Conservation (phyloP, 2,888 invertebrate genomes). For the Epiperipatus broadwayi region DNA sequence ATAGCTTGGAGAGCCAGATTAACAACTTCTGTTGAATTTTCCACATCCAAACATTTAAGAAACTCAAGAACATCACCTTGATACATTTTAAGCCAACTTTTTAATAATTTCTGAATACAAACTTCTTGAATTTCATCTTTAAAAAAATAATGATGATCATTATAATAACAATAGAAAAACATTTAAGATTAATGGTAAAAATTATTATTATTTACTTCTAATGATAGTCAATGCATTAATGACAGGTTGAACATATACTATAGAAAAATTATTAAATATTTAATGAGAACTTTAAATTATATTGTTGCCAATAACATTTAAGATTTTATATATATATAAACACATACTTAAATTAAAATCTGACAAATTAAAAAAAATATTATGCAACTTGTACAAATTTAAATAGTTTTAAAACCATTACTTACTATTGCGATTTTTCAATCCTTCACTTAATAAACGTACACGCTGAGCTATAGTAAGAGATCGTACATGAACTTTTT, state of each 20-base stretch:
- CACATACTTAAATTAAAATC: too few species aligned
- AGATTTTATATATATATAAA: too few species aligned
- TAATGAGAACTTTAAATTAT: too few species aligned
- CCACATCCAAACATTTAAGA: constrained; percentile 52
- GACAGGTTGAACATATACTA: too few species aligned
- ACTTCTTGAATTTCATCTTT: too few species aligned
- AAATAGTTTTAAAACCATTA: too few species aligned
- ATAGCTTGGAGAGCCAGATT: constrained; percentile 36
- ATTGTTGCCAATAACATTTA: too few species aligned
- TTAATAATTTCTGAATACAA: constrained; percentile 34
- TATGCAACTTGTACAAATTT: too few species aligned
- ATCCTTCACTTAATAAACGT: constrained; percentile 40
- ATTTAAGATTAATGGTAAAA: neutral
- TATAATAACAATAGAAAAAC: too few species aligned
- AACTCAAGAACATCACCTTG: constrained; percentile 48
- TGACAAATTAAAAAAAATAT: too few species aligned
- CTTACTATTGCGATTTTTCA: constrained; percentile 40
- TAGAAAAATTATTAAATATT: too few species aligned
- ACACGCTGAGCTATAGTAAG: constrained; percentile 45
- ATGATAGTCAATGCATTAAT: constrained; percentile 5
- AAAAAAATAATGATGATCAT: too few species aligned
- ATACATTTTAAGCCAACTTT: constrained; percentile 53
- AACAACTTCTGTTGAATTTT: constrained; percentile 39
- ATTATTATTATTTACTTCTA: neutral
- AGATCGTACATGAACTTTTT: constrained; percentile 36